Base-by-base conservation (phyloP, 2,888 invertebrate genomes). In the Mimumesa dahlbomi region DNA sequence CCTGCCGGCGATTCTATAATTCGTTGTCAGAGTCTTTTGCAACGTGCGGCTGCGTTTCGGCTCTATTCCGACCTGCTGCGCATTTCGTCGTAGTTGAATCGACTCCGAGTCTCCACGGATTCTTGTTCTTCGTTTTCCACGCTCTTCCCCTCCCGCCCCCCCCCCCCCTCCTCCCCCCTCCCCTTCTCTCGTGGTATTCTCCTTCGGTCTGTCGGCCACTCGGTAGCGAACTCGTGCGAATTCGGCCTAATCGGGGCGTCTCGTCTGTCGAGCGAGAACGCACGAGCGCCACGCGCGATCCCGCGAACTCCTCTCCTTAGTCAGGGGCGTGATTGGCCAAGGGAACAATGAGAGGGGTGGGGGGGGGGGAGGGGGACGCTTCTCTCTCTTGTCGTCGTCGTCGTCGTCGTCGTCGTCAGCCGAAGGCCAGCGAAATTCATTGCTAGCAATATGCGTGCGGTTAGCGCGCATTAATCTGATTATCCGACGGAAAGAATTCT, bases 231-330 rank as follows among this genome's bases (percentile, higher is more conserved):
- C 58, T 71, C 73, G 70, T 62, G 62, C 58, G 66, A 73, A 71
- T 65, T 71, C 63, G 66, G 58, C 63, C 67, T 71, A 73, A 67
- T 70, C 71, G 66, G 61, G 56, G 54, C 42, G 73, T 66, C 67
- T 71, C 62, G 62, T 57, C 45, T 40, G 53, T 46, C 65, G 62
- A 46, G 54, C 68, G 68, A 72, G 62, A 72, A 73, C 64, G 69
- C 72, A 73, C 72, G 69, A 73, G 22, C 64, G 64, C 64, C 64
- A 69, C 72, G 72, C 72, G 68, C 62, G 68, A 63, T 71, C 62
- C 63, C 57, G 62, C 71, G 53, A 68, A 66, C 68, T 7, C 7
- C 25, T 71, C 68, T 62, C 54, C 68, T 71, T 68, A 61, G 45
- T 43, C 65, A 66, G 50, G 56, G 63, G 58, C 68, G 72, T 72